These are phyloP conservation scores for Lycocerus yunnanus DNA, from an alignment of 2,888 invertebrate genomes.

Conservation along the genomic window DNA sequence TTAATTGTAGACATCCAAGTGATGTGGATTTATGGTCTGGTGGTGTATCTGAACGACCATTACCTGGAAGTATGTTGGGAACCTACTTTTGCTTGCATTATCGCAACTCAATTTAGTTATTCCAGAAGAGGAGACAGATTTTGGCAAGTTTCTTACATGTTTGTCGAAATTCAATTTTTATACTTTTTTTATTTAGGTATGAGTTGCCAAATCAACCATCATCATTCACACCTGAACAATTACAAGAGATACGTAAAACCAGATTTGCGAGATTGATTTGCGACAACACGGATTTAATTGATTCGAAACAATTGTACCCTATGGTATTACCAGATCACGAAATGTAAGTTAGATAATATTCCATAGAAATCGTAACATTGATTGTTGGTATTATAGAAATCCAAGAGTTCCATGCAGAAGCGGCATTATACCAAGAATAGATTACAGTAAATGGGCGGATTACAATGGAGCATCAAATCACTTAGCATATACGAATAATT, in stretches of 20 bases:
- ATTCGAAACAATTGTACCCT: conserved; percentile 87
- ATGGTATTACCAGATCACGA: conserved; percentile 93
- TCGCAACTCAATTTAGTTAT: conserved; percentile 91
- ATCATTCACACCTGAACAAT: conserved; percentile 85
- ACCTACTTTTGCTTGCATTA: conserved; percentile 92
- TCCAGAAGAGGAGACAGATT: conserved; percentile 89
- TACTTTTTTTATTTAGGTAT: conserved; percentile 62
- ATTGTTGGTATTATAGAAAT: conserved; percentile 67
- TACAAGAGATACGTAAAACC: conserved; percentile 80
- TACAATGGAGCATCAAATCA: conserved; percentile 49
- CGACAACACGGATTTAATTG: conserved; percentile 90
- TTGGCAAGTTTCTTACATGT: conserved; percentile 64
- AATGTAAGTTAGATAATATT: conserved; percentile 79
- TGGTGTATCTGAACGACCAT: conserved; percentile 87
- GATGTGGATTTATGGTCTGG: conserved; percentile 96
- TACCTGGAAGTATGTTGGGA: conserved; percentile 92
- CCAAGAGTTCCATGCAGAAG: conserved; percentile 92
- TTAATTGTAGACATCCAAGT: conserved; percentile 72
- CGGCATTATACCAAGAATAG: conserved; percentile 84
- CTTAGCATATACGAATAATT: conserved; percentile 62
- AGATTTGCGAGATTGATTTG: conserved; percentile 84
- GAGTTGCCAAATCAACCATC: conserved; percentile 91
- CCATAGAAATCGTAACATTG: not conserved
- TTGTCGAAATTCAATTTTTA: too few species aligned
- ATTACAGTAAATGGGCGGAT: conserved; percentile 90